Evolutionary conservation across 1,140 invertebrate species (phyloP).

Genomic region (Cotesia glomerata): DNA sequence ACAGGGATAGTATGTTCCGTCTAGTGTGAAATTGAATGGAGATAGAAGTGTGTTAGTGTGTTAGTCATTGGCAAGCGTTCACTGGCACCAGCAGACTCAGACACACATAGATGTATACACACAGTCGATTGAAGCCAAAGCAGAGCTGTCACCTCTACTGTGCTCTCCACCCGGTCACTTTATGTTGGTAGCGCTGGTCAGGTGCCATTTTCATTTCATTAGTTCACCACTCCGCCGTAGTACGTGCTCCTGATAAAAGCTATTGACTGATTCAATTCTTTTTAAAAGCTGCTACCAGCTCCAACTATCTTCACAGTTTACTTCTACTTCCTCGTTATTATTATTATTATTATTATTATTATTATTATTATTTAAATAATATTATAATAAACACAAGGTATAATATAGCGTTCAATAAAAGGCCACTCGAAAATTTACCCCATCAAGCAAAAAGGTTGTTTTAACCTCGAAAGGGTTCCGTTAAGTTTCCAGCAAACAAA

Average conservation of each 20-base stretch:
- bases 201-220: slow-evolving; percentile 37
- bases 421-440: no score
- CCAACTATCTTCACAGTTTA: no score
- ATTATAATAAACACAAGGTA: no score
- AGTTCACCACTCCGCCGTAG: neutral
- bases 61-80: slow-evolving; percentile 4
- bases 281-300: neutral
- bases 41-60: slow-evolving; percentile 31
- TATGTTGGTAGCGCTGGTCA: neutral
- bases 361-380: no score
- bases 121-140: no score
- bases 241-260: neutral
- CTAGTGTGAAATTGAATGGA: slow-evolving; percentile 39
- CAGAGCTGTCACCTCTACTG: neutral
- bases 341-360: no score
- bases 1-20: slow-evolving; percentile 33
- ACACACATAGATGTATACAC: no score
- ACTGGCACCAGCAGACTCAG: neutral
- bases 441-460: no score
- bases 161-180: neutral
- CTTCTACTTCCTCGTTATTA: no score
- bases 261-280: neutral
- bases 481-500: no score
- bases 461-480: no score
- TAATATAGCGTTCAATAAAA: no score